Base-by-base conservation (phyloP, 2,888 invertebrate genomes). In the Ochropleura plecta region DNA sequence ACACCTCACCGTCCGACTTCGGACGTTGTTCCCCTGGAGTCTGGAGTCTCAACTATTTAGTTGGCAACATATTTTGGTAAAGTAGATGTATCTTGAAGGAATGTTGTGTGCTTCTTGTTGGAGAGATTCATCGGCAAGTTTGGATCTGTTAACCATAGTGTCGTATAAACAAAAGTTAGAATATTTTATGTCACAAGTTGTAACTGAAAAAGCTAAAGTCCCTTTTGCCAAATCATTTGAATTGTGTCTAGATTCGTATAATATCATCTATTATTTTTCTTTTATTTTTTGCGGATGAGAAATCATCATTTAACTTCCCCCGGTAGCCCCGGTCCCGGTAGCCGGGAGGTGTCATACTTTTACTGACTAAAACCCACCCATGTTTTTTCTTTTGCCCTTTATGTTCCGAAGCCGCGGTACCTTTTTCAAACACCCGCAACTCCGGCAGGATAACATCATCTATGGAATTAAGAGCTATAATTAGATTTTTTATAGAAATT, bases 1-100 rank as follows among this genome's bases (percentile, higher is more conserved):
- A 84, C 88, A 87, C 89, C 89, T 90, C 86, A 90, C 90, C 88
- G 87, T 83, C 70, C 71, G 65, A 80, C 87, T 86, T 89, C 80
- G 78, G 79, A 81, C 81, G 76, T 78, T 77, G 78, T 81, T 75
- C 70, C 71, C 62, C n/a, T 62, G 62, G 12, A 62, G 44, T 79
- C 60, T 72, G 63, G 48, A 71, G 70, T 72, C 67, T 55, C 68
- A 81, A 81, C 82, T 82, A 82, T 81, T 76, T 78, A 78, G 76
- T 79, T 78, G 64, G 63, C 66, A 76, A 79, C 85, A 83, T 79
- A 79, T 77, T 68, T 68, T 46, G 73, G 57, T 63, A 74, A 48
- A 51, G n/a, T 66, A 66, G 30, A 20, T 49, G 55, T 66, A 63
- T 81, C 55, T 70, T 10, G 14, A 57, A 60, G 60, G 60, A 82